Evolutionary conservation across 2,113 vertebrate species (phyloP).

Genomic region (Nothoprocta pentlandii): DNA sequence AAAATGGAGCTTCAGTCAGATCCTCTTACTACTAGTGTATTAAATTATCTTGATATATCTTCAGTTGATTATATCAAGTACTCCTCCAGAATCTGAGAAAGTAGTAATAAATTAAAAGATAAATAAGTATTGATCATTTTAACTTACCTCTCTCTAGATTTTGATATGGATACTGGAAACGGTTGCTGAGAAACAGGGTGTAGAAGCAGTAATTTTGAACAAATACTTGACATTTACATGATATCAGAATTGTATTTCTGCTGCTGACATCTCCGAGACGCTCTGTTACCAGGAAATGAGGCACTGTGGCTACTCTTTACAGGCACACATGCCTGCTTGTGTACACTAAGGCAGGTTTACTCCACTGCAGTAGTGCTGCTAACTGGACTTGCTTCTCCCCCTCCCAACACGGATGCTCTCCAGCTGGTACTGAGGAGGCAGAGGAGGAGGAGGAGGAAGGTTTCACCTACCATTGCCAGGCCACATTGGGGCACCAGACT

Average conservation of each 20-base stretch:
- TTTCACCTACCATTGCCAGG: background rate
- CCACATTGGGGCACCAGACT: background rate
- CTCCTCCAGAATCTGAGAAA: conserved; percentile 48
- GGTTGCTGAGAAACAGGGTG: background rate
- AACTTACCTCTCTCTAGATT: conserved; percentile 21
- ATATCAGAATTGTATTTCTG: background rate
- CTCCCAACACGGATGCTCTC: background rate
- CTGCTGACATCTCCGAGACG: background rate
- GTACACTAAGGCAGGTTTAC: background rate
- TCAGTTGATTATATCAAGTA: conserved; percentile 63
- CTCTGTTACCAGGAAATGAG: background rate
- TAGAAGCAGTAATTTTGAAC: background rate
- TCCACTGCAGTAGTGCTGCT: background rate
- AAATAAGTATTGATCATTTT: conserved; percentile 52
- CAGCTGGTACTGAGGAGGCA: background rate
- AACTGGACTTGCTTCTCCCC: background rate
- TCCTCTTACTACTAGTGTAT: conserved; percentile 44
- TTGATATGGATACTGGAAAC: background rate
- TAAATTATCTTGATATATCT: conserved; percentile 59
- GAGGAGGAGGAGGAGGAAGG: background rate
- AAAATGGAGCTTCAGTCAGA: conserved; percentile 15
- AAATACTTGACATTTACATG: background rate
- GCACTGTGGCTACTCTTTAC: background rate
- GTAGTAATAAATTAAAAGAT: conserved; percentile 54
- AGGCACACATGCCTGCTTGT: background rate